Conservation (phyloP, 35 echinoderm and acorn worm genomes). For the Strongylocentrotus purpuratus region DNA sequence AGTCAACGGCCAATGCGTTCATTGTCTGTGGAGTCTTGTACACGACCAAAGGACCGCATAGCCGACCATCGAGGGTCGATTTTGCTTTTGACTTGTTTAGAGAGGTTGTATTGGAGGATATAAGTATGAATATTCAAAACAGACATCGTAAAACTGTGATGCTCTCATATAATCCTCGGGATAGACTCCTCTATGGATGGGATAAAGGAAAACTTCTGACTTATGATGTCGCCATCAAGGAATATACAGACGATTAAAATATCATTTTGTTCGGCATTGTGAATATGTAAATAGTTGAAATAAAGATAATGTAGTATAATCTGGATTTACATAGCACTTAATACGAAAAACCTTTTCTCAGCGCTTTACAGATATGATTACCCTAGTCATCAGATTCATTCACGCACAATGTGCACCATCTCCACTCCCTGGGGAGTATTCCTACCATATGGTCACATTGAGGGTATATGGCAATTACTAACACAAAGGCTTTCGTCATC, state of each 20-base stretch:
- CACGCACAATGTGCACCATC: no score
- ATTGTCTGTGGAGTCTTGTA: slow-evolving; percentile 75
- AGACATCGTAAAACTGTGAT: slow-evolving; percentile 50
- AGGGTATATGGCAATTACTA: no score
- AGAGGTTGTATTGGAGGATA: slow-evolving; percentile 28
- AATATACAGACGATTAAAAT: neutral
- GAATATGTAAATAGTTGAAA: neutral
- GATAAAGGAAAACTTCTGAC: slow-evolving; percentile 68
- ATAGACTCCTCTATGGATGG: slow-evolving; percentile 64
- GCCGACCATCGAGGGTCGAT: slow-evolving; percentile 55
- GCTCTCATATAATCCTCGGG: slow-evolving; percentile 68
- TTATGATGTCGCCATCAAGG: slow-evolving; percentile 50
- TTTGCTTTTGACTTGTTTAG: slow-evolving; percentile 70
- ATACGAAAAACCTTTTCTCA: no score
- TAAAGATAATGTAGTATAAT: neutral
- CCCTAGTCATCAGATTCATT: no score
- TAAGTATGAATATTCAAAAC: slow-evolving; percentile 50
- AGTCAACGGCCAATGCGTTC: slow-evolving; percentile 63
- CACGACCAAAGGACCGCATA: slow-evolving; percentile 63
- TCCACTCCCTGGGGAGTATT: no score
- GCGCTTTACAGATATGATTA: no score
- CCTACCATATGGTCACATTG: no score
- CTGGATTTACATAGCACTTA: no score
- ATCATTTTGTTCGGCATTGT: neutral
- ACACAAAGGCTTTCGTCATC: no score